A percentile compares a stretch with the other conserved stretches of the same genome.
phyloP scores from a whole-genome alignment of 2,797 vertebrate genomes.

The Alectoris magna region DNA sequence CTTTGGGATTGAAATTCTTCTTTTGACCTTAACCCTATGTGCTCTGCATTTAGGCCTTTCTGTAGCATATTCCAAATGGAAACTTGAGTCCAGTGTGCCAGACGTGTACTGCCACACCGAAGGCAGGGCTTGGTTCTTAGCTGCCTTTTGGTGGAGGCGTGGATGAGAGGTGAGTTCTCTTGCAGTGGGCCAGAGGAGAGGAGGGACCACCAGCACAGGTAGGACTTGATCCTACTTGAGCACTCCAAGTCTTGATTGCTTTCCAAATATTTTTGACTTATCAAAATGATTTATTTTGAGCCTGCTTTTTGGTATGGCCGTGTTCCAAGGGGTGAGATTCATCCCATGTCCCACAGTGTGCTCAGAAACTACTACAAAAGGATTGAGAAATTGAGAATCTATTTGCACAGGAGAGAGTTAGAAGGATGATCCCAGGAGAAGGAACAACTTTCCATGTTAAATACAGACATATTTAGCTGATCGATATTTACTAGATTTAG shows the following conservation, averaged over 20 bases:
- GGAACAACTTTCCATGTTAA: neutral
- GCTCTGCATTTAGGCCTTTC: neutral
- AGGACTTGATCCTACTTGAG: neutral
- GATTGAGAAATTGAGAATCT: neutral
- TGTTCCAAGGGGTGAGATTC: neutral
- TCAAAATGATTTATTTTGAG: neutral
- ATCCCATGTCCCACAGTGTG: neutral
- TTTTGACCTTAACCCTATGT: neutral
- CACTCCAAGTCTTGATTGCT: neutral
- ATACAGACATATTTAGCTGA: neutral
- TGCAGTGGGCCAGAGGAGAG: neutral
- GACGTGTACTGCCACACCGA: too few relatives aligned
- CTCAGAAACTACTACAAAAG: neutral
- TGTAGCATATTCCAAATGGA: neutral
- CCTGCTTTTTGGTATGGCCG: neutral
- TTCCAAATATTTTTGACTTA: neutral
- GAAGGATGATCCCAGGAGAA: neutral
- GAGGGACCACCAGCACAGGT: neutral
- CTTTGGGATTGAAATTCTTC: neutral
- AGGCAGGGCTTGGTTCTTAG: neutral
- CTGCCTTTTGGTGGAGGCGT: neutral
- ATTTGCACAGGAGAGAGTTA: neutral
- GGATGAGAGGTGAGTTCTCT: neutral
- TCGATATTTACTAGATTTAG: neutral
- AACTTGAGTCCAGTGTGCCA: neutral